Conservation (phyloP, 2,797 vertebrate genomes). For the Pseudomugil tenellus region DNA sequence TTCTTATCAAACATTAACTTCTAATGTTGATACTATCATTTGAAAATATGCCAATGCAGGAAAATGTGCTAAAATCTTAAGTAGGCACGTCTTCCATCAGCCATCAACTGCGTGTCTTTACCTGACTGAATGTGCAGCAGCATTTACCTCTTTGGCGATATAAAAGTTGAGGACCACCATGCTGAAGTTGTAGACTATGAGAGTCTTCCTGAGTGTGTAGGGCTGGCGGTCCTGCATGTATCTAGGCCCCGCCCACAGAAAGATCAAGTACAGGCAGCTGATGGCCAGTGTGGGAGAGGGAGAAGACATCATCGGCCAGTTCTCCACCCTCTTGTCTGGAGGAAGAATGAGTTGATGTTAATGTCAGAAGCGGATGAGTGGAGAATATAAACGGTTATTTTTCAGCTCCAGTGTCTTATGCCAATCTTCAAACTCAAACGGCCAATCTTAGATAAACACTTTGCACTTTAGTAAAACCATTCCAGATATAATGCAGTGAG, state of each 20-base stretch:
- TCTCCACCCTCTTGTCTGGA: constrained; percentile 95
- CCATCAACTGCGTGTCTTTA: not conserved
- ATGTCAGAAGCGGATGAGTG: no score
- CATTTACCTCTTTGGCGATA: constrained; percentile 96
- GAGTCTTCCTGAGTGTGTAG: constrained; percentile 90
- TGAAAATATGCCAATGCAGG: not conserved
- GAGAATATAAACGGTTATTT: not conserved
- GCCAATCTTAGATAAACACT: not conserved
- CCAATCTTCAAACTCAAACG: not conserved
- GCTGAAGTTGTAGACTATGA: constrained; percentile 98
- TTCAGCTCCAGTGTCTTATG: not conserved
- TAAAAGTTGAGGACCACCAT: constrained; percentile 99
- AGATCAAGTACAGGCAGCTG: constrained; percentile 94
- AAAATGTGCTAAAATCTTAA: constrained; percentile 3
- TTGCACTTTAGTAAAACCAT: not conserved
- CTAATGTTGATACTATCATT: not conserved
- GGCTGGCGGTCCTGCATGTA: constrained; percentile 96
- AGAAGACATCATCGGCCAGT: constrained; percentile 96
- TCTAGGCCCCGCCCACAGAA: constrained; percentile 95
- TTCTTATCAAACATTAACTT: not conserved
- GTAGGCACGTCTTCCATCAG: not conserved
- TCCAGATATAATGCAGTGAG: not conserved
- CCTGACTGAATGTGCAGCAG: not conserved
- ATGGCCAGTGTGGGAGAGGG: constrained; percentile 92
- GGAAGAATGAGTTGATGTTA: not conserved